Percentiles rank a stretch among this genome's conserved stretches.
phyloP scores from a whole-genome alignment of 64 coral and sea anemone species.

The Montipora sp. region DNA sequence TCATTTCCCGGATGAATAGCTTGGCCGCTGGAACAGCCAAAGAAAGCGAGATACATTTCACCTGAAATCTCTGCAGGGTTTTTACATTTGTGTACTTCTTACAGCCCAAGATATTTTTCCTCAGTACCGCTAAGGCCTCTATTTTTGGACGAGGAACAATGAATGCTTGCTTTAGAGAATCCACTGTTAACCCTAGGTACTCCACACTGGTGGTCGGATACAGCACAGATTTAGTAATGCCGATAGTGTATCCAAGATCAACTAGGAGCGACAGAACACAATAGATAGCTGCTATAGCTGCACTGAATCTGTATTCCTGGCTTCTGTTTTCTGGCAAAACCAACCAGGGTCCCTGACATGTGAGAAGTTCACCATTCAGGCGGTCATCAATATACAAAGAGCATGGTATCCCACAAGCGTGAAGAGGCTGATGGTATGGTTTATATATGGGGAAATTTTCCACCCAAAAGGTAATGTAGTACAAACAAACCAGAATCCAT shows the following conservation, averaged over 20 bases:
- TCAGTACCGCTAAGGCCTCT: conserved; percentile 26
- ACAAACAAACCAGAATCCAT: conserved; percentile 6
- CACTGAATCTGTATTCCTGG: neutral
- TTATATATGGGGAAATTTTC: neutral
- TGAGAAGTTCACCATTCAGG: neutral
- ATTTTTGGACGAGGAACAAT: conserved; percentile 7
- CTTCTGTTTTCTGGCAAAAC: neutral
- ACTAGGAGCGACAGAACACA: neutral
- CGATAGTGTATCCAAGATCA: conserved; percentile 29
- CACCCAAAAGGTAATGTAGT: neutral
- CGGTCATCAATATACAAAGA: conserved; percentile 25
- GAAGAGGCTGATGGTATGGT: conserved; percentile 12
- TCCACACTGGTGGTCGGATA: conserved; percentile 34
- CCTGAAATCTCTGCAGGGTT: conserved; percentile 26
- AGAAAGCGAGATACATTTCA: conserved; percentile 53
- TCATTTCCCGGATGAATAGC: conserved; percentile 51
- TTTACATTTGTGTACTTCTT: conserved; percentile 39
- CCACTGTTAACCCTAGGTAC: neutral
- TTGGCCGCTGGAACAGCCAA: conserved; percentile 56
- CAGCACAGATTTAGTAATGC: conserved; percentile 30
- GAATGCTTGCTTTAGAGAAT: conserved; percentile 35
- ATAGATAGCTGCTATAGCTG: neutral
- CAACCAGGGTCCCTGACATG: neutral
- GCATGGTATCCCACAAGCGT: conserved; percentile 14
- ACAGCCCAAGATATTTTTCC: conserved; percentile 22